Conservation (phyloP, 1,140 invertebrate species). For the Macrocentrus cingulum region DNA sequence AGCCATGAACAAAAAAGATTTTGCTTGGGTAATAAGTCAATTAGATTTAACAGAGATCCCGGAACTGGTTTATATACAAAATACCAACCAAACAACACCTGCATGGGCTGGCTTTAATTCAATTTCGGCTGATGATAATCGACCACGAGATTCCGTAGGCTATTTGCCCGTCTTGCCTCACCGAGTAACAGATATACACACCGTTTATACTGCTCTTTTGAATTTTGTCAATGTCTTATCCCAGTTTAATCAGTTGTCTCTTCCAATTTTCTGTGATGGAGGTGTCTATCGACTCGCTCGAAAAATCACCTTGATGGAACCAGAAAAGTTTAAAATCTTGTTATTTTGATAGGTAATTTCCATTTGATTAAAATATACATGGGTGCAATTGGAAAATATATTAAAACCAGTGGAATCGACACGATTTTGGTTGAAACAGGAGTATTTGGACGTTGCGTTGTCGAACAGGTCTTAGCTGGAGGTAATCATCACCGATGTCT, state of each 20-base stretch:
- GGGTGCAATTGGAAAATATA: constrained; percentile 25
- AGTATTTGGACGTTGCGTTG: constrained; percentile 10
- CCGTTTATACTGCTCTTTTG: constrained; percentile 12
- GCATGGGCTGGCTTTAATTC: constrained; percentile 15
- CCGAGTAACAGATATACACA: constrained; percentile 13
- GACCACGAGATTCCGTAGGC: neutral
- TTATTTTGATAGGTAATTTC: constrained; percentile 22
- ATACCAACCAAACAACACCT: neutral
- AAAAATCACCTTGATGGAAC: neutral
- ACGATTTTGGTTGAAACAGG: constrained; percentile 21
- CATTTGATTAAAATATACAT: constrained; percentile 21
- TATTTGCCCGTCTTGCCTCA: constrained; percentile 12
- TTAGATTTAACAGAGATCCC: neutral
- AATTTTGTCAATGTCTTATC: constrained; percentile 11
- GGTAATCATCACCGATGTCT: constrained; percentile 24
- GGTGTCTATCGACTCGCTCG: constrained; percentile 2
- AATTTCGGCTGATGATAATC: constrained; percentile 3
- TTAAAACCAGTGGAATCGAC: constrained; percentile 22
- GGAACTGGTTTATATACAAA: neutral
- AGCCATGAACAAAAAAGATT: no score
- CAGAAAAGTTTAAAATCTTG: constrained; percentile 22
- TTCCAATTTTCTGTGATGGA: constrained; percentile 15
- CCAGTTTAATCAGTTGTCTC: constrained; percentile 13
- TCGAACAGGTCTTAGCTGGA: constrained; percentile 24
- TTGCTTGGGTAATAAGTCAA: neutral